phyloP scores from a whole-genome alignment of 92 coral and sea anemone species.

The Ricordea florida region DNA sequence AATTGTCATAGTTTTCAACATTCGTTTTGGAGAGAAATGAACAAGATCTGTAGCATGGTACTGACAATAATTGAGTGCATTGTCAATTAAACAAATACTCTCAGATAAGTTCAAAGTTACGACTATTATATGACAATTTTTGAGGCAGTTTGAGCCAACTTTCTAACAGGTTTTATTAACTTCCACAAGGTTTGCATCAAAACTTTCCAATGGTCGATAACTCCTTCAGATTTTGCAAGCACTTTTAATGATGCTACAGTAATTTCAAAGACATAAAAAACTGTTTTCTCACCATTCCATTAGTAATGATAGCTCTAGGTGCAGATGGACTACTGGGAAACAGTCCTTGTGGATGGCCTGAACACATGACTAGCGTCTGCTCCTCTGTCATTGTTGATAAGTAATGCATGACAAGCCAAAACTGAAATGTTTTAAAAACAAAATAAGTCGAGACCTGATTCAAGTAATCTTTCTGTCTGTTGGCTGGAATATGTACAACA shows the following conservation, averaged over 20 bases:
- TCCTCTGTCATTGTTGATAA: conserved; percentile 92
- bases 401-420: conserved; percentile 90
- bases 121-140: too few relatives aligned
- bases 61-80: not conserved
- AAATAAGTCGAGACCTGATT: not conserved
- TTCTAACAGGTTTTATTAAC: too few relatives aligned
- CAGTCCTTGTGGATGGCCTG: conserved; percentile 94
- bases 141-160: too few relatives aligned
- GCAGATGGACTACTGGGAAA: conserved; percentile 87
- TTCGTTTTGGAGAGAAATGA: too few relatives aligned
- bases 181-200: too few relatives aligned
- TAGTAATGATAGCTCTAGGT: conserved; percentile 89
- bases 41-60: too few relatives aligned
- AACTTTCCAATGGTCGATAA: too few relatives aligned
- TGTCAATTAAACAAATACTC: not conserved
- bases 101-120: too few relatives aligned
- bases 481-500: too few relatives aligned
- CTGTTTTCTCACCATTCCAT: conserved; percentile 82
- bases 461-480: not conserved
- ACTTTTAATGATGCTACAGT: not conserved
- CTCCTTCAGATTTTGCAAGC: too few relatives aligned
- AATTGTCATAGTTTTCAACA: too few relatives aligned
- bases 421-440: conserved; percentile 30
- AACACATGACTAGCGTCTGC: conserved; percentile 90
- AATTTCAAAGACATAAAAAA: not conserved